Evolutionary conservation across 2,113 vertebrate species (phyloP).

Genomic region (Stegostoma tigrinum): DNA sequence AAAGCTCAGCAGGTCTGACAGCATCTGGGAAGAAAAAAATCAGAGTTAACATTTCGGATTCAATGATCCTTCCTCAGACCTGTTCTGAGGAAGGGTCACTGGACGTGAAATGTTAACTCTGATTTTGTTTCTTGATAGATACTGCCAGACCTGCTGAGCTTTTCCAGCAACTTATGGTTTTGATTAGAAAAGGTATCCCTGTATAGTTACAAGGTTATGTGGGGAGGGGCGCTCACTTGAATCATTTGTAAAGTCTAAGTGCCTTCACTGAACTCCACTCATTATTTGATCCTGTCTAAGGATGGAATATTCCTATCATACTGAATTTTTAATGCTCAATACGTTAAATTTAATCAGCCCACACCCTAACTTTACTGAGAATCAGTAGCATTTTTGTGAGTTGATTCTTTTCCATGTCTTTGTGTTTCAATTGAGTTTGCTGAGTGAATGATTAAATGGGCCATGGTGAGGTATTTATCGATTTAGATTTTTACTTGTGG

Average conservation of each 20-base stretch:
- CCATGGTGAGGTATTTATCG: background rate
- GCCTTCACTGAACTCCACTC: background rate
- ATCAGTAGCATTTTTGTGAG: slow-evolving; percentile 1
- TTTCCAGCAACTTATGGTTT: no score
- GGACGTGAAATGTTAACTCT: no score
- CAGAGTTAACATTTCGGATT: no score
- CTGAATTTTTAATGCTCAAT: background rate
- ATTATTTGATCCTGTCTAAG: background rate
- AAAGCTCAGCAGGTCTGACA: no score
- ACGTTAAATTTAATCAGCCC: background rate
- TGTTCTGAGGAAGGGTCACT: no score
- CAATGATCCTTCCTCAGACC: no score
- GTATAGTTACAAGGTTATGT: background rate
- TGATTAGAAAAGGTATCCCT: background rate
- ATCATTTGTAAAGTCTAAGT: background rate
- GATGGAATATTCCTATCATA: background rate
- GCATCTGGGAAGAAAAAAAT: no score
- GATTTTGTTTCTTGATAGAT: no score
- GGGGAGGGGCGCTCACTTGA: background rate
- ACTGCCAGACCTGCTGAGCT: no score
- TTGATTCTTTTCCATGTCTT: background rate
- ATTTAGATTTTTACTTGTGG: background rate
- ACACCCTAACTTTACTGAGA: background rate
- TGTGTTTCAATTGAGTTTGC: slow-evolving; percentile 14
- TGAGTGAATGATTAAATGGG: slow-evolving; percentile 22